Evolutionary conservation across 2,113 vertebrate genomes (phyloP), one percentile per base, ranked within the genome.

Genomic region (Coturnix japonica): DNA sequence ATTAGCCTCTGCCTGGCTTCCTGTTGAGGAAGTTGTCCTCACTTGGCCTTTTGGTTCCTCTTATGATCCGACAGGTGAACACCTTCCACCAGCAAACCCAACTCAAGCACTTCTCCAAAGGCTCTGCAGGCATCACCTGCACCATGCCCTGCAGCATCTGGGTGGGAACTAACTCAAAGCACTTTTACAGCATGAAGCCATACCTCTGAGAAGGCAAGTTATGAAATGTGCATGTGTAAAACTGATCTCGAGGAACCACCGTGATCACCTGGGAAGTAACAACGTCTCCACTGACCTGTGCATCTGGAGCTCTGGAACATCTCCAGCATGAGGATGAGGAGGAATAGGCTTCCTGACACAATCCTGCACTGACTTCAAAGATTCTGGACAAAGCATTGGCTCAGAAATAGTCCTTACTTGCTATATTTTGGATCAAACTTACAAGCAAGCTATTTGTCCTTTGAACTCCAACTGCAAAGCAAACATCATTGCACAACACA

Each of bases 111-210:
- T 67, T 44, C 21, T 63, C 19, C 5, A 26, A 26, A 31, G 46
- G 7, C 85, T 28, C 61, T 10, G 3, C 1, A 6, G 0, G 46
- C 1, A 6, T 63, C 53, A 39, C 2, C 1, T 0, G 87, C 35
- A 51, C 14, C 1, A 0, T 0, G 1, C 5, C 35, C 82, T 21
- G 33, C 39, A 70, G 65, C 33, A 13, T 0, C 77, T n/a, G 18
- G 30, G 23, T 2, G 22, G 43, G 71, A 41, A 8, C 51, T 6
- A 26, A 23, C 0, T 39, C 59, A 11, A 37, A 7, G 21, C 23
- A 44, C 67, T 23, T 65, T 6, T 20, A 59, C 66, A 16, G 1
- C 66, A 59, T 12, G 7, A 49, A 54, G 8, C 1, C 33, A 2
- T 2, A 44, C 25, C 5, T 49, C 18, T 21, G 35, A 11, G 53